phyloP scores from a whole-genome alignment of 2,888 invertebrate genomes.

The Tribolium freemani region DNA sequence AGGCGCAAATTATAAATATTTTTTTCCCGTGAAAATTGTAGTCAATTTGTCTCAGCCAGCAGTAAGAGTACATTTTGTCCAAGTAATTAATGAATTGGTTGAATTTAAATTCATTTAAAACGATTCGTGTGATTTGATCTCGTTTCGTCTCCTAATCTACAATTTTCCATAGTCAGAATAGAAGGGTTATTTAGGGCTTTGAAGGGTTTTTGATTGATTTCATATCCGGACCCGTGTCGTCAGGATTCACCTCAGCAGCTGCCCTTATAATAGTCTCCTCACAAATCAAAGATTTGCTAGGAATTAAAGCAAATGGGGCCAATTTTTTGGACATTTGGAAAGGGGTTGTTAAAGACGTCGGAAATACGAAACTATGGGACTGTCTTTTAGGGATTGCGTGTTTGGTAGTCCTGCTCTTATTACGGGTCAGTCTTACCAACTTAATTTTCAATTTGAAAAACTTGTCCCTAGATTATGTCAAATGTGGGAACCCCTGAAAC shows the following conservation, averaged over 20 bases:
- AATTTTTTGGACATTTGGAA: constrained; percentile 86
- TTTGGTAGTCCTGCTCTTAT: constrained; percentile 66
- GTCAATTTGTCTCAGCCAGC: too few species aligned
- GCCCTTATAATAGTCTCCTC: constrained; percentile 90
- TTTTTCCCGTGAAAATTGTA: too few species aligned
- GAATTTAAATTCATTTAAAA: too few species aligned
- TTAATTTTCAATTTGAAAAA: not conserved
- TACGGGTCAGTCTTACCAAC: constrained; percentile 63
- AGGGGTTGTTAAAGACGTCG: constrained; percentile 78
- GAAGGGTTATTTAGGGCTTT: constrained; percentile 46
- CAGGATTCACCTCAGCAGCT: constrained; percentile 91
- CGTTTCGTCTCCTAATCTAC: not conserved
- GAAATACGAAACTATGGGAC: constrained; percentile 78
- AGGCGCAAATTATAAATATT: too few species aligned
- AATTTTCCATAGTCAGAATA: not conserved
- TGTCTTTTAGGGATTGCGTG: constrained; percentile 70
- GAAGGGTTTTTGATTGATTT: constrained; percentile 89
- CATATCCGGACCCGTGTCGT: constrained; percentile 90
- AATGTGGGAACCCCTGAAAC: not conserved
- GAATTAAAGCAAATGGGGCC: constrained; percentile 78
- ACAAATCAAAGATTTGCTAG: constrained; percentile 88
- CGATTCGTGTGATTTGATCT: too few species aligned
- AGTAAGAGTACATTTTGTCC: too few species aligned
- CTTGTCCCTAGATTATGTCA: not conserved
- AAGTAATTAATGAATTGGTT: too few species aligned